A percentile compares a stretch with the other conserved stretches of the same genome.
Evolutionary conservation across 2,888 invertebrate species (phyloP).

Genomic region (Zygothrica quintamaculata): DNA sequence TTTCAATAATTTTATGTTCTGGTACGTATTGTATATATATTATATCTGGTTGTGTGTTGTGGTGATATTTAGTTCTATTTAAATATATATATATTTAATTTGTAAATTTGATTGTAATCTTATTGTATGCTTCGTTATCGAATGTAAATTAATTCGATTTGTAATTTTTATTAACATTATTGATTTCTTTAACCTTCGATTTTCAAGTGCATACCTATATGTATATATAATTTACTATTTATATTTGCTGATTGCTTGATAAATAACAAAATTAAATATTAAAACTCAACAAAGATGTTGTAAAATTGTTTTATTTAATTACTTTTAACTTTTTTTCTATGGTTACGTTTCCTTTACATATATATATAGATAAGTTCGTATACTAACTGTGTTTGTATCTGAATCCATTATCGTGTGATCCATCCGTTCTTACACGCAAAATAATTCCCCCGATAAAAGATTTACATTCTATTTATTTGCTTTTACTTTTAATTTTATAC

Average conservation of each 20-base stretch:
- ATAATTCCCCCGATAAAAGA: constrained; percentile 48
- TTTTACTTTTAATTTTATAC: constrained; percentile 31
- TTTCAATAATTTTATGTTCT: constrained; percentile 32
- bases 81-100: constrained; percentile 47
- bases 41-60: background rate
- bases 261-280: constrained; percentile 13
- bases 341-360: constrained; percentile 13
- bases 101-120: constrained; percentile 73
- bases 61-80: background rate
- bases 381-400: constrained; percentile 42
- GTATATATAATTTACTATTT: constrained; percentile 24
- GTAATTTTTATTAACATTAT: constrained; percentile 25
- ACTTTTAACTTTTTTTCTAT: constrained; percentile 39
- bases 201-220: constrained; percentile 24
- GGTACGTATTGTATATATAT: constrained; percentile 33
- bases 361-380: constrained; percentile 34
- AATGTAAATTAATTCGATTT: constrained; percentile 17
- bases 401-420: constrained; percentile 9
- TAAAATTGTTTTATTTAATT: constrained; percentile 14
- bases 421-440: constrained; percentile 19
- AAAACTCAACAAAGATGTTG: constrained; percentile 15
- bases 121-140: constrained; percentile 59
- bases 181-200: constrained; percentile 10
- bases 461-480: constrained; percentile 34
- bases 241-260: constrained; percentile 8